Conservation (phyloP, 2,888 invertebrate species). For the Scaptomyza tumidula region DNA sequence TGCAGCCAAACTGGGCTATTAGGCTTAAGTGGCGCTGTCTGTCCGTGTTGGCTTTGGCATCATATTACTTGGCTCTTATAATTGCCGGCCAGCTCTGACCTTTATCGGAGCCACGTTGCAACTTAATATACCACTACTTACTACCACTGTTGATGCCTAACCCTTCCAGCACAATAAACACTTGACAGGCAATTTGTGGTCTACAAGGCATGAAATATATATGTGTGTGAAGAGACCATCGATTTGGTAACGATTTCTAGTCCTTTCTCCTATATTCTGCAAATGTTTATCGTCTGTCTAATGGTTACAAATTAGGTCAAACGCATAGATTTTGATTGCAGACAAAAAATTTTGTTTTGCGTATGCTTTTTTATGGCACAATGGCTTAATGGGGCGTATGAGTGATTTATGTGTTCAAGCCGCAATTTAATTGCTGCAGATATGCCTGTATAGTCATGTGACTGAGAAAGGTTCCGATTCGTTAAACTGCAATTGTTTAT, state of each 20-base stretch:
- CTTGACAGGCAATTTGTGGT: constrained; percentile 48
- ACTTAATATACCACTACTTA: constrained; percentile 54
- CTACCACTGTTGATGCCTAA: constrained; percentile 35
- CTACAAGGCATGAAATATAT: constrained; percentile 7
- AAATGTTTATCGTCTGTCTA: constrained; percentile 71
- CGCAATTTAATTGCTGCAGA: constrained; percentile 64
- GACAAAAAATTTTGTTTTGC: constrained; percentile 26
- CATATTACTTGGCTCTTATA: constrained; percentile 62
- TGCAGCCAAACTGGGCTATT: constrained; percentile 18
- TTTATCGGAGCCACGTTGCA: constrained; percentile 61
- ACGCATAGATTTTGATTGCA: constrained; percentile 23
- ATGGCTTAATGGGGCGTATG: constrained; percentile 63
- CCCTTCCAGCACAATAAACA: constrained; percentile 58
- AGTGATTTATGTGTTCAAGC: constrained; percentile 59
- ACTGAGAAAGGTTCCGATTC: no score
- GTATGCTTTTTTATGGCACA: constrained; percentile 9
- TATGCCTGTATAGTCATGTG: constrained; percentile 7
- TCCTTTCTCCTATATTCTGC: neutral
- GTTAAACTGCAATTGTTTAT: no score
- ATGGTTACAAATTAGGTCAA: constrained; percentile 68
- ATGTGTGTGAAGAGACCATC: constrained; percentile 11
- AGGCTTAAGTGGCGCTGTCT: constrained; percentile 34
- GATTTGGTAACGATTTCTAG: constrained; percentile 20
- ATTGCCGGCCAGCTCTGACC: constrained; percentile 60
- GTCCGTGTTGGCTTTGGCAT: constrained; percentile 47